phyloP scores from a whole-genome alignment of 2,888 invertebrate species.

The Scelioninae gen. 2 region DNA sequence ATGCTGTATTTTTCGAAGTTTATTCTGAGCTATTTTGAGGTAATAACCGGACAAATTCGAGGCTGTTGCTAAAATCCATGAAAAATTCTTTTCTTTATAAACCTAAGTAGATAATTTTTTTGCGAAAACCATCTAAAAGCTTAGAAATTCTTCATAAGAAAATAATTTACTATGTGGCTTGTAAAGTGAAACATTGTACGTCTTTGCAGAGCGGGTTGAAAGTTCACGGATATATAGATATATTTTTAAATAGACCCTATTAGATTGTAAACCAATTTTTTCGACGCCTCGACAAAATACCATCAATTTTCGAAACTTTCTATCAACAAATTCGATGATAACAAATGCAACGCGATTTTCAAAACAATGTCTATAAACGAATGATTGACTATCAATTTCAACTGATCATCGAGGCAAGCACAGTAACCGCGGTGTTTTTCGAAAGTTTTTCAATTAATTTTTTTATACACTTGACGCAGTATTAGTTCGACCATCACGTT shows the following conservation, averaged over 20 bases:
- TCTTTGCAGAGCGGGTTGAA: no score
- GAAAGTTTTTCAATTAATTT: constrained; percentile 7
- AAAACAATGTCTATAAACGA: background rate
- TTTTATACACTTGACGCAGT: constrained; percentile 45
- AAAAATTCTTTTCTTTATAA: constrained; percentile 44
- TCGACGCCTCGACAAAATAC: constrained; percentile 25
- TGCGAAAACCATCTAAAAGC: constrained; percentile 27
- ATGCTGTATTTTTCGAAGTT: constrained; percentile 28
- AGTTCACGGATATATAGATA: no score
- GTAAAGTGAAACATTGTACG: no score
- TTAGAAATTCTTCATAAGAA: no score
- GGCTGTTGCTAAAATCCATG: constrained; percentile 24
- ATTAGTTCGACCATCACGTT: constrained; percentile 42
- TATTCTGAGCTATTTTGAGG: constrained; percentile 35
- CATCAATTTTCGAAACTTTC: background rate
- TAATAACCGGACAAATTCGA: constrained; percentile 37
- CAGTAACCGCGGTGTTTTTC: constrained; percentile 4
- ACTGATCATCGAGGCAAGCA: constrained; percentile 18
- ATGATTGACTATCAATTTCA: background rate
- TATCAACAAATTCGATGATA: background rate
- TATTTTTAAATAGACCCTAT: constrained; percentile 40
- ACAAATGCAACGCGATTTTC: background rate
- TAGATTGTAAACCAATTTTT: constrained; percentile 15
- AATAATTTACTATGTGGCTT: no score
- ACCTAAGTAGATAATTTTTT: constrained; percentile 40